phyloP scores from a whole-genome alignment of 1,140 invertebrate species.

The Danaus plexippus region DNA sequence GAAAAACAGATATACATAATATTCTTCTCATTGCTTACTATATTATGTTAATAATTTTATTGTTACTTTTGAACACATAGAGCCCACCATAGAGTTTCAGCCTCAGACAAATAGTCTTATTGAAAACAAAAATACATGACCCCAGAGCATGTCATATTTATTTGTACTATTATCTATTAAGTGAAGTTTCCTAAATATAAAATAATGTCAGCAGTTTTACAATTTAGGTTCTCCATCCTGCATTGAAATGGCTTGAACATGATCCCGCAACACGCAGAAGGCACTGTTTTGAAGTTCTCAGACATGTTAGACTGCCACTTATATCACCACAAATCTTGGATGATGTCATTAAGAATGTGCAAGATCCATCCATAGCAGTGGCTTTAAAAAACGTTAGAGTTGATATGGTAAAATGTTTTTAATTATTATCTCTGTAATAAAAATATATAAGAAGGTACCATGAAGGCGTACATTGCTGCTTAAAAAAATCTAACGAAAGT shows the following conservation, averaged over 20 bases:
- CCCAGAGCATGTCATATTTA: no score
- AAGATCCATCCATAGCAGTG: conserved; percentile 85
- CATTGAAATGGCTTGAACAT: conserved; percentile 91
- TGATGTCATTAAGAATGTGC: conserved; percentile 83
- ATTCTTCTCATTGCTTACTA: background rate
- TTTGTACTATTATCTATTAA: no score
- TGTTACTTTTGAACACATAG: conserved; percentile 1
- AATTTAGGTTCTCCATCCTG: conserved; percentile 87
- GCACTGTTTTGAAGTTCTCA: conserved; percentile 90
- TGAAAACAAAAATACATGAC: no score
- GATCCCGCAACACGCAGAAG: conserved; percentile 84
- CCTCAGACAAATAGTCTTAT: no score
- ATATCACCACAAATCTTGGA: conserved; percentile 88
- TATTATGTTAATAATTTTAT: background rate
- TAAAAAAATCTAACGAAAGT: no score
- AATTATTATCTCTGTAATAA: background rate
- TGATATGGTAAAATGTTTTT: conserved; percentile 76
- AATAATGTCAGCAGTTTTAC: conserved; percentile 1
- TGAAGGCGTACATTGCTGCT: no score
- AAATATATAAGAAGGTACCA: no score
- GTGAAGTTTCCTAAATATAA: no score
- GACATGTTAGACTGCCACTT: conserved; percentile 87
- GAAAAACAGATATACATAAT: no score
- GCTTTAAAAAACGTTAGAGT: conserved; percentile 86
- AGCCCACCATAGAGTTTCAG: no score